Evolutionary conservation across 92 coral and sea anemone genomes (phyloP), one percentile per base, ranked within the genome.

Genomic region (Zoanthus sansibaricus): DNA sequence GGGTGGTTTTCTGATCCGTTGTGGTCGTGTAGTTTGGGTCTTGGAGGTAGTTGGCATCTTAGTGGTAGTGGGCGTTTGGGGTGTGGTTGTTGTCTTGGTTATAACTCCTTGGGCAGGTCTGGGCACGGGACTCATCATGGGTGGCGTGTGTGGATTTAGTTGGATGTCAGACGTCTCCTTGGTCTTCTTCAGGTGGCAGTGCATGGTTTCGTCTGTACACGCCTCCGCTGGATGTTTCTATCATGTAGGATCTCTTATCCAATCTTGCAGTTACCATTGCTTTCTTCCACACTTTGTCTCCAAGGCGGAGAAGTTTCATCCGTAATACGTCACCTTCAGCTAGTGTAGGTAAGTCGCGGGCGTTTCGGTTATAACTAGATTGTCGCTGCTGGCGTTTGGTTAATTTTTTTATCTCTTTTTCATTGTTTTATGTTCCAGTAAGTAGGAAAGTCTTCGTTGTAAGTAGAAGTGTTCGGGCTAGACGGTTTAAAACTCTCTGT

Each of bases 271-370:
- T 82, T 25, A 82, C 76, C 76, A 59, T 31, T 25, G 56, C 86
- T 68, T 67, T 82, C 76, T 82, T 82, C 86, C 86, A 82, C 32
- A 18, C 37, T 64, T 82, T 70, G 37, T 68, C 25, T 49, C 87
- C 67, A 9, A 67, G 76, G 16, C 46, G 64, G 78, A 83, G 69
- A 1, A 76, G 77, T 44, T 82, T 82, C 86, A 82, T 82, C 71
- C 85, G 67, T 46, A 79, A n/a, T 20, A 62, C 76, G 33, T 82
- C 76, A 37, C 54, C 75, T 82, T 82, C 86, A 64, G 33, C 61
- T 75, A 15, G 75, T 14, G 78, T 59, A 33, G 75, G 58, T 66
- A 83, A 37, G 14, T 84, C 87, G 68, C 49, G 20, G 55, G 78
- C 78, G 37, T 76, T 66, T 62, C 67, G 75, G 48, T n/a, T 83